Percentiles rank a stretch among this genome's conserved stretches.
phyloP scores from a whole-genome alignment of 2,888 invertebrate species.

The Phragmatobia fuliginosa region DNA sequence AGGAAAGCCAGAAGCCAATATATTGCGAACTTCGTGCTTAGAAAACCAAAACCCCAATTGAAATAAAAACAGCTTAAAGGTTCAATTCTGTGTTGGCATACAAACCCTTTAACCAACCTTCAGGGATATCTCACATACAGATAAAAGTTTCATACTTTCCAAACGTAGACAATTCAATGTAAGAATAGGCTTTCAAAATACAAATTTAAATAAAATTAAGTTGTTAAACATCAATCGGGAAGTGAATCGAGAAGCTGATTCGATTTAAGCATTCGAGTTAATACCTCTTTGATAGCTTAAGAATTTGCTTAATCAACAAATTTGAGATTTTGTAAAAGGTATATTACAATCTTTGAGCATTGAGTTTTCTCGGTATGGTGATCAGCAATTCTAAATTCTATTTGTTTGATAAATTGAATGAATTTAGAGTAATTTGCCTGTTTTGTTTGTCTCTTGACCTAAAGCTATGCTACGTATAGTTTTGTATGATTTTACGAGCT shows the following conservation, averaged over 20 bases:
- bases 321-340: background rate
- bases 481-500: too few species aligned
- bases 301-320: constrained; percentile 3
- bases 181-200: background rate
- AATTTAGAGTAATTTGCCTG: background rate
- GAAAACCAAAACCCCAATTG: constrained; percentile 8
- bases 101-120: constrained; percentile 1
- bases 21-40: background rate
- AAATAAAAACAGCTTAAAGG: background rate
- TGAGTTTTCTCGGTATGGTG: background rate
- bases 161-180: background rate
- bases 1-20: background rate
- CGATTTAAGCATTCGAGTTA: constrained; percentile 2
- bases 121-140: too few species aligned
- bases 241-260: background rate
- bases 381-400: background rate
- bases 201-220: background rate
- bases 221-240: background rate
- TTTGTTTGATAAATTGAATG: background rate
- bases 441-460: background rate
- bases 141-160: constrained; percentile 2
- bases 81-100: constrained; percentile 3
- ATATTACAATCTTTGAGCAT: background rate
- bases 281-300: background rate
- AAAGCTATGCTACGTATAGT: background rate